Percentiles rank a stretch among this genome's conserved stretches.
Evolutionary conservation across 2,113 vertebrate species (phyloP).

Genomic region (Tangachromis dhanisi): DNA sequence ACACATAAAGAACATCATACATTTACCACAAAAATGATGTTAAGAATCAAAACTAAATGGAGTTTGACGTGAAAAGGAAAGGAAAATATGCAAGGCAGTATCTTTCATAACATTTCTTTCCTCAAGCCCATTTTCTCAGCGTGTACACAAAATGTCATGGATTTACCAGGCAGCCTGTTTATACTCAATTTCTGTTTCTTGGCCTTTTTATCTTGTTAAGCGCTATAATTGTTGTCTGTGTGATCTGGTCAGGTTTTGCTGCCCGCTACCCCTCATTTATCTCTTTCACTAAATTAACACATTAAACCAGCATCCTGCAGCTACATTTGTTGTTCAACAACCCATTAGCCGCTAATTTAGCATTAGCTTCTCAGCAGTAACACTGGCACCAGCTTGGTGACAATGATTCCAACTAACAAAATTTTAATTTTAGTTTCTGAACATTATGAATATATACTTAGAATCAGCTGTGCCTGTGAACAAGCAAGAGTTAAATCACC

Average conservation of each 20-base stretch:
- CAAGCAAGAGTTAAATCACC: background rate
- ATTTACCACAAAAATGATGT: background rate
- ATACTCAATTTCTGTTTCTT: background rate
- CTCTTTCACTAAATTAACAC: slow-evolving; percentile 43
- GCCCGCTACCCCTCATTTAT: slow-evolving; percentile 26
- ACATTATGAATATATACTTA: background rate
- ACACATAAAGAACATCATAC: background rate
- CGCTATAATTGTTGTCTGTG: slow-evolving; percentile 28
- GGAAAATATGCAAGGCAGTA: background rate
- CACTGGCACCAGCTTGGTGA: background rate
- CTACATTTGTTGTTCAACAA: slow-evolving; percentile 29
- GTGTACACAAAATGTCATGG: background rate
- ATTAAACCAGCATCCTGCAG: slow-evolving; percentile 41
- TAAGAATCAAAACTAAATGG: background rate
- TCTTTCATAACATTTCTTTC: background rate
- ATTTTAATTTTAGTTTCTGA: background rate
- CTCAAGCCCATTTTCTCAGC: background rate
- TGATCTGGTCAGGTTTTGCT: slow-evolving; percentile 32
- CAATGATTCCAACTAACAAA: background rate
- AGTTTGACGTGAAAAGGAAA: background rate
- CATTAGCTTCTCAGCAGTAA: slow-evolving; percentile 7
- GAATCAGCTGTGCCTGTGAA: background rate
- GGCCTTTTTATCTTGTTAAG: slow-evolving; percentile 21
- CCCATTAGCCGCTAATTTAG: slow-evolving; percentile 21
- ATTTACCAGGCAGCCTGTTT: background rate